A percentile compares a stretch with the other conserved stretches of the same genome.
Conservation (phyloP, 2,888 invertebrate species). For the Callinectes sapidus region DNA sequence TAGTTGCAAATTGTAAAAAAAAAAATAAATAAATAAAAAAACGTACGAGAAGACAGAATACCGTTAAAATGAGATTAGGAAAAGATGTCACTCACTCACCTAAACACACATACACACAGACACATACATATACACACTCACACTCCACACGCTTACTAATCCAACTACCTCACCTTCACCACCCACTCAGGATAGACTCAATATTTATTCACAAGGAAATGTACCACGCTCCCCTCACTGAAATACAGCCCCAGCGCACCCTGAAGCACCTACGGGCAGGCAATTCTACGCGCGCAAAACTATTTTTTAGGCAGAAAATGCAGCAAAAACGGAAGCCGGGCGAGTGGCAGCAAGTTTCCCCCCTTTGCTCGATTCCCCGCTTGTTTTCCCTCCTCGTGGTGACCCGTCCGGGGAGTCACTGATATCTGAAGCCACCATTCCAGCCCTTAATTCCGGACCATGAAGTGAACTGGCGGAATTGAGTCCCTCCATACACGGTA, state of each 20-base stretch:
- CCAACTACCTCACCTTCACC: not conserved
- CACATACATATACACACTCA: not conserved
- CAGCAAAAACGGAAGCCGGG: not conserved
- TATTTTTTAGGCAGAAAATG: slow-evolving; percentile 3
- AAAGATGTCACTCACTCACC: no score
- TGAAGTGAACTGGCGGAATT: not conserved
- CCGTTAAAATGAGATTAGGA: no score
- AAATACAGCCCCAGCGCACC: not conserved
- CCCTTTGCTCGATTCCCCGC: not conserved
- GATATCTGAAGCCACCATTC: not conserved
- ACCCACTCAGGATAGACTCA: not conserved
- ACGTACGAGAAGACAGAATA: no score
- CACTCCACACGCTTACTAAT: slow-evolving; percentile 8
- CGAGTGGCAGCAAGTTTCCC: not conserved
- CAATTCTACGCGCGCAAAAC: not conserved
- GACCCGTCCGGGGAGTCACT: not conserved
- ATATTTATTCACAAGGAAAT: slow-evolving; percentile 21
- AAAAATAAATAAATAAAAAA: no score
- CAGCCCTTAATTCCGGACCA: not conserved
- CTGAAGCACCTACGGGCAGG: not conserved
- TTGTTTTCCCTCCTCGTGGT: not conserved
- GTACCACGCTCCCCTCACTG: not conserved
- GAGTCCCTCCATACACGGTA: not conserved
- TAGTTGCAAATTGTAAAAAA: no score
- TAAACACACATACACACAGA: not conserved